Conservation (phyloP, 2,888 invertebrate species). For the Incurvaria masculella region DNA sequence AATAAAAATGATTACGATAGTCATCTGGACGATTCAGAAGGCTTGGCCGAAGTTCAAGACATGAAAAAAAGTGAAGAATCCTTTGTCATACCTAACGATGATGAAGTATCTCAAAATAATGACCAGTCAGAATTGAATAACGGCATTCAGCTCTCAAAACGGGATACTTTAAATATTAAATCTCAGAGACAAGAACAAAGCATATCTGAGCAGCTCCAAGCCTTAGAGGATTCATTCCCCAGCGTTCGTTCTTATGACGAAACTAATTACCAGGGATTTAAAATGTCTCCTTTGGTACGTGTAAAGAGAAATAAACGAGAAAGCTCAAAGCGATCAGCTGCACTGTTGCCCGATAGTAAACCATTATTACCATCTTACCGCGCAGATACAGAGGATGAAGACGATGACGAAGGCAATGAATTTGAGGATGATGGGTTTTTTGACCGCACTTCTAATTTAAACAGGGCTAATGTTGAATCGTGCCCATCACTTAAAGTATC, state of each 20-base stretch:
- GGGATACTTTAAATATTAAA: neutral
- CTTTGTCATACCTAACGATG: neutral
- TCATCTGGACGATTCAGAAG: neutral
- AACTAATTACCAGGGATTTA: slow-evolving; percentile 23
- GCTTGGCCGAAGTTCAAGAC: neutral
- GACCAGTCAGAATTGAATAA: neutral
- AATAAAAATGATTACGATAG: neutral
- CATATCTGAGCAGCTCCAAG: slow-evolving; percentile 18
- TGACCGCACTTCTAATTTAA: slow-evolving; percentile 35
- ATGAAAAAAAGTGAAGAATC: neutral
- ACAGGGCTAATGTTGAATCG: slow-evolving; percentile 20
- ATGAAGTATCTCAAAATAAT: neutral
- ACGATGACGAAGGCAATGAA: slow-evolving; percentile 47
- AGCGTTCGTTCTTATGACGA: slow-evolving; percentile 29
- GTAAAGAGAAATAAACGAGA: slow-evolving; percentile 37
- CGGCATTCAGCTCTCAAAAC: neutral
- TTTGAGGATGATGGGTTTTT: slow-evolving; percentile 50
- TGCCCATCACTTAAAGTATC: too few relatives aligned
- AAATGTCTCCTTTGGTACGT: slow-evolving; percentile 34
- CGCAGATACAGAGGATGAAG: slow-evolving; percentile 39
- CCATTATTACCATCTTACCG: slow-evolving; percentile 35
- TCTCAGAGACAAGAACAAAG: neutral
- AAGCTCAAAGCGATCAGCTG: slow-evolving; percentile 30
- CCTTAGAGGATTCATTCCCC: slow-evolving; percentile 46
- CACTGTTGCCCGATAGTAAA: slow-evolving; percentile 31